phyloP scores from a whole-genome alignment of 2,888 invertebrate species.

The Acrobasis repandana region DNA sequence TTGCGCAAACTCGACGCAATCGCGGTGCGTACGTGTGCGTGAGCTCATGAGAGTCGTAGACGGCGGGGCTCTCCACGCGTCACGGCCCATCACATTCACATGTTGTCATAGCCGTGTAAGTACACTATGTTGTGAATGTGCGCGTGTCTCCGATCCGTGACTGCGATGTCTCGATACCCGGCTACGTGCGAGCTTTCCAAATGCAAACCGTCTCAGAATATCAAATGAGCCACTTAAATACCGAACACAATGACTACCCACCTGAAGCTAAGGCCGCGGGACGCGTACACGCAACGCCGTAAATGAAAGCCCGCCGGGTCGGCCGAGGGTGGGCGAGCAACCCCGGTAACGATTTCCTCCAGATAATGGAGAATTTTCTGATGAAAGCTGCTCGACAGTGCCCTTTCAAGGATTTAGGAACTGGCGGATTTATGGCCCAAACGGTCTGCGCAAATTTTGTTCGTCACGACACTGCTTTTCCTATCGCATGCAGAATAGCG shows the following conservation, averaged over 20 bases:
- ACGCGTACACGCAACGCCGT: constrained; percentile 79
- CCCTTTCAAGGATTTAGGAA: constrained; percentile 76
- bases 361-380: constrained; percentile 81
- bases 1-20: constrained; percentile 67
- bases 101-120: constrained; percentile 44
- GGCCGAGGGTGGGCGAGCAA: constrained; percentile 68
- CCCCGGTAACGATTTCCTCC: constrained; percentile 80
- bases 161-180: constrained; percentile 62
- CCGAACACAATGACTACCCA: constrained; percentile 78
- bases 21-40: constrained; percentile 60
- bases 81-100: constrained; percentile 50
- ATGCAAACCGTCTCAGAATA: constrained; percentile 81
- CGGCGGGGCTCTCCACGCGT: constrained; percentile 38
- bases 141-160: constrained; percentile 45
- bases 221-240: constrained; percentile 82
- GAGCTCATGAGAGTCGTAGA: constrained; percentile 39
- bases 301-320: constrained; percentile 73
- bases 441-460: constrained; percentile 67
- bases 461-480: constrained; percentile 60
- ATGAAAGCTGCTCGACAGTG: constrained; percentile 75
- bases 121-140: constrained; percentile 41
- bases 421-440: constrained; percentile 68
- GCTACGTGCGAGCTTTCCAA: constrained; percentile 71
- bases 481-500: constrained; percentile 61
- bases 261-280: constrained; percentile 76